These are phyloP conservation scores for Amblyteles armatorius DNA, from an alignment of 2,888 invertebrate species.

Conservation along the genomic window DNA sequence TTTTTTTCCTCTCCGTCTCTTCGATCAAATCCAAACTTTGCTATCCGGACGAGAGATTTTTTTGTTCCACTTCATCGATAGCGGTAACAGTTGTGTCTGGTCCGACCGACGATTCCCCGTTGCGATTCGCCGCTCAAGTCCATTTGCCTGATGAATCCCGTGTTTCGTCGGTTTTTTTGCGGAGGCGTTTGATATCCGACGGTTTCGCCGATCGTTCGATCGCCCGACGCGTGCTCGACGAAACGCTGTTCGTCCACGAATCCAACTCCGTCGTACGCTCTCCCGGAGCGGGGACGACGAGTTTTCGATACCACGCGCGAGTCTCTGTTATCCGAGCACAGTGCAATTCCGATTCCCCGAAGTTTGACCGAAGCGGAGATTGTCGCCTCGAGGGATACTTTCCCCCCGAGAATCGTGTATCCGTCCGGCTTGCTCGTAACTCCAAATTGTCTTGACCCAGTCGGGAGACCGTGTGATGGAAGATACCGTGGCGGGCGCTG, in stretches of 20 bases:
- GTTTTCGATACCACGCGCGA: background rate
- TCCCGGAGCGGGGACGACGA: no score
- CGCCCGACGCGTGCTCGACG: background rate
- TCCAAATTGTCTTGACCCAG: constrained; percentile 57
- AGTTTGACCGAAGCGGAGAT: constrained; percentile 9
- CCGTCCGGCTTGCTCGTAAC: constrained; percentile 17
- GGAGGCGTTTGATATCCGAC: background rate
- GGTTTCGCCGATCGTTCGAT: background rate
- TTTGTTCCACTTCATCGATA: background rate
- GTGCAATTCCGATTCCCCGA: background rate
- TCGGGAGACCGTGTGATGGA: constrained; percentile 40
- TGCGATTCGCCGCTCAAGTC: background rate
- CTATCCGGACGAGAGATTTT: background rate
- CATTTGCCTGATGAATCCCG: constrained; percentile 25
- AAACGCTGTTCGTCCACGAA: background rate
- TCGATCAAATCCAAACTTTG: background rate
- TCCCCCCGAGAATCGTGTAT: constrained; percentile 15
- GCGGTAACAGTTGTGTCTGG: background rate
- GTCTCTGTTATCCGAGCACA: background rate
- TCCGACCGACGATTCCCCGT: background rate
- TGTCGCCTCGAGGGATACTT: constrained; percentile 23
- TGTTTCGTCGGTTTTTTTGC: constrained; percentile 8
- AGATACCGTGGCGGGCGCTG: constrained; percentile 10
- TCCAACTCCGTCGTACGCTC: background rate
- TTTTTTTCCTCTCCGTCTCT: background rate